Percentiles rank a stretch among this genome's conserved stretches.
These are phyloP conservation scores for Drosophila sturtevanti DNA, from an alignment of 1,140 invertebrate species.

Conservation along the genomic window DNA sequence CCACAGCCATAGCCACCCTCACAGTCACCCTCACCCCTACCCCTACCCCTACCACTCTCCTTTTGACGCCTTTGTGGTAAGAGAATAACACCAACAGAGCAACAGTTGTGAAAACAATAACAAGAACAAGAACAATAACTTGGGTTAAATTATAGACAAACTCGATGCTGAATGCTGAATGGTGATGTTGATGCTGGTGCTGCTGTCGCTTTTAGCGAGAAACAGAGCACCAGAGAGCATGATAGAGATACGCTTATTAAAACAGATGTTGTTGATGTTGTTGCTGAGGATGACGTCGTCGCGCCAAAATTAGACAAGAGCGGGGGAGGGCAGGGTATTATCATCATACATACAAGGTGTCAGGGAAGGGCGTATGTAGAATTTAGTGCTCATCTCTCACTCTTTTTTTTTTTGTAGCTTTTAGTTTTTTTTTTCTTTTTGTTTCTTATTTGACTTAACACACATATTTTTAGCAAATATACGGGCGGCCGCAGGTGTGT, in stretches of 20 bases:
- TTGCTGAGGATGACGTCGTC: slow-evolving; percentile 65
- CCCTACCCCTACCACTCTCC: too few species aligned
- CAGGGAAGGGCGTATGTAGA: slow-evolving; percentile 4
- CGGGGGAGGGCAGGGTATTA: slow-evolving; percentile 9
- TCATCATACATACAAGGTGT: not conserved
- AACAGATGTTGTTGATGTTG: slow-evolving; percentile 66
- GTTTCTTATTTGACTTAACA: slow-evolving; percentile 3
- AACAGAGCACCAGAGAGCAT: not conserved
- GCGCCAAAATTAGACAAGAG: slow-evolving; percentile 52
- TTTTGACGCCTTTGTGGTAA: not conserved
- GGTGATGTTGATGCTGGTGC: too few species aligned
- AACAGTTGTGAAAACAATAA: slow-evolving; percentile 16
- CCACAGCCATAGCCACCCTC: too few species aligned
- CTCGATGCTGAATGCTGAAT: not conserved
- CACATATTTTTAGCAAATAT: slow-evolving; percentile 43
- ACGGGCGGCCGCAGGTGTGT: slow-evolving; percentile 19
- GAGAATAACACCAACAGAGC: not conserved
- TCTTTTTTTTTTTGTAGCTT: not conserved
- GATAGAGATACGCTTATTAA: slow-evolving; percentile 10
- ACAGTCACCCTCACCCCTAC: too few species aligned
- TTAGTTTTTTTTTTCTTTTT: not conserved
- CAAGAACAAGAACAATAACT: slow-evolving; percentile 6
- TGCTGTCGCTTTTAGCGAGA: too few species aligned
- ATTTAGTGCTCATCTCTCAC: not conserved
- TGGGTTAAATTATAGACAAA: slow-evolving; percentile 4